Conservation (phyloP, 2,888 invertebrate species). For the Parapristionchus giblindavisi region DNA sequence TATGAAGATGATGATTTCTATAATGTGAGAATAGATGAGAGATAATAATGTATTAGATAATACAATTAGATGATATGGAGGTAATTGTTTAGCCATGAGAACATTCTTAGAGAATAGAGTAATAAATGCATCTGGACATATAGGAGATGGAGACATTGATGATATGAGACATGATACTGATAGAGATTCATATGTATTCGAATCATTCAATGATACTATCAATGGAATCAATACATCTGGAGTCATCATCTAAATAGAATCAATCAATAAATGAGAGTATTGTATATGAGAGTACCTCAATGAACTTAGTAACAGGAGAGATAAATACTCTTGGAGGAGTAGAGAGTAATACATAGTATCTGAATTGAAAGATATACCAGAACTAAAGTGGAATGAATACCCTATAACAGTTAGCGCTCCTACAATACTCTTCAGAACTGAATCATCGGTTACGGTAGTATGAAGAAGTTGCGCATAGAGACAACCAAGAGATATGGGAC, state of each 20-base stretch:
- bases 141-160: slow-evolving; percentile 5
- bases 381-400: not conserved
- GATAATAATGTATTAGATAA: too few species aligned
- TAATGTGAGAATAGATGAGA: not conserved
- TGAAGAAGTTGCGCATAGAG: slow-evolving; percentile 30
- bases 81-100: slow-evolving; percentile 33
- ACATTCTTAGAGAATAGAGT: slow-evolving; percentile 32
- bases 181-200: not conserved
- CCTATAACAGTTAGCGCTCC: not conserved
- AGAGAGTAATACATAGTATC: slow-evolving; percentile 15
- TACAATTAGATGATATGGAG: slow-evolving; percentile 36
- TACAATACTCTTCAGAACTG: slow-evolving; percentile 23
- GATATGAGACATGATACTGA: slow-evolving; percentile 18
- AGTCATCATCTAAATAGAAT: not conserved
- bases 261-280: not conserved
- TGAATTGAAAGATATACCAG: not conserved
- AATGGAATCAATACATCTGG: slow-evolving; percentile 1
- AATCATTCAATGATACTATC: slow-evolving; percentile 13
- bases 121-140: slow-evolving; percentile 26
- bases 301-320: slow-evolving; percentile 6
- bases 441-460: slow-evolving; percentile 10
- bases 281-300: not conserved
- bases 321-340: slow-evolving; percentile 28
- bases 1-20: not conserved
- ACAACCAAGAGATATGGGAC: slow-evolving; percentile 10